Evolutionary conservation across 2,888 invertebrate genomes (phyloP).

Genomic region (Hyles lineata): DNA sequence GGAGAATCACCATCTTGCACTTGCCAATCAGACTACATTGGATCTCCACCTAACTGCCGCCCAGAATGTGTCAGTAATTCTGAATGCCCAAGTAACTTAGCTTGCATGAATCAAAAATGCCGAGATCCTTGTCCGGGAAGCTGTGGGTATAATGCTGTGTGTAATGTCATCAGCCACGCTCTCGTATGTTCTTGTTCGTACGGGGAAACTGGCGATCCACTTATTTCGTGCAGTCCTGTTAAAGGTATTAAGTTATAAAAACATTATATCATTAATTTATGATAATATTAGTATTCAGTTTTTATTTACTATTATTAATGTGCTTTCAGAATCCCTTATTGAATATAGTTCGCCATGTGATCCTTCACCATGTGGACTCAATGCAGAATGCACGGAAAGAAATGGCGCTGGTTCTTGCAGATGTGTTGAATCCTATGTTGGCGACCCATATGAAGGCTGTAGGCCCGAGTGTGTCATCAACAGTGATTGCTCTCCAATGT

Average conservation of each 20-base stretch:
- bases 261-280: neutral
- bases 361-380: constrained; percentile 88
- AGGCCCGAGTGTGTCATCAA: constrained; percentile 92
- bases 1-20: constrained; percentile 88
- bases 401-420: constrained; percentile 89
- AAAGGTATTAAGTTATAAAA: constrained; percentile 59
- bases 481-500: constrained; percentile 89
- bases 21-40: constrained; percentile 86
- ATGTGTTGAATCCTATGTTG: constrained; percentile 86
- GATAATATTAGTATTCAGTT: neutral
- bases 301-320: constrained; percentile 21
- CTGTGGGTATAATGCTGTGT: constrained; percentile 89
- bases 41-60: constrained; percentile 87
- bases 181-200: constrained; percentile 87
- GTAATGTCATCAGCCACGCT: constrained; percentile 90
- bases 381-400: constrained; percentile 86
- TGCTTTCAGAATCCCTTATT: constrained; percentile 65
- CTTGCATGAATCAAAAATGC: constrained; percentile 89
- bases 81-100: constrained; percentile 87
- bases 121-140: constrained; percentile 88
- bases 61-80: constrained; percentile 89
- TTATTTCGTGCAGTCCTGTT: constrained; percentile 73
- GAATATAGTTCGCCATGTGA: constrained; percentile 85
- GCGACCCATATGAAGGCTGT: constrained; percentile 86
- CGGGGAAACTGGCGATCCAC: constrained; percentile 88